Percentiles rank a stretch among this genome's conserved stretches.
Evolutionary conservation across 2,888 invertebrate species (phyloP).

Genomic region (Watsonalla cultraria): DNA sequence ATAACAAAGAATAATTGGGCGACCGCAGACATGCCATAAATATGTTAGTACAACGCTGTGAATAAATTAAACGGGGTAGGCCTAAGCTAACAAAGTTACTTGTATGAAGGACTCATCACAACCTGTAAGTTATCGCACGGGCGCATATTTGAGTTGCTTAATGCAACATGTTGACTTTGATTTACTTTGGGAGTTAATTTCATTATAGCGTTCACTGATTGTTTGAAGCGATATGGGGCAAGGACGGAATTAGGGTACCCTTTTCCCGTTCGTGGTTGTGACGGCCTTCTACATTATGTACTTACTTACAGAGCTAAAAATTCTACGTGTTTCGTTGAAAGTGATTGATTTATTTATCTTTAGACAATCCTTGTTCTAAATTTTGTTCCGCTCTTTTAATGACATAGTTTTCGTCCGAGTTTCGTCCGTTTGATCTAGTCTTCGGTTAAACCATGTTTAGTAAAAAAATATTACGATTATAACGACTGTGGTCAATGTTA

Average conservation of each 20-base stretch:
- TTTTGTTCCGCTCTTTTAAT: too few species aligned
- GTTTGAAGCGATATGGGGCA: constrained; percentile 9
- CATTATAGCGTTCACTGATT: constrained; percentile 19
- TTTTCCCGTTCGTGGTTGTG: constrained; percentile 2
- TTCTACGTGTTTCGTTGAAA: too few species aligned
- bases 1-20: constrained; percentile 41
- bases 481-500: too few species aligned
- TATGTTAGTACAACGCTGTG: constrained; percentile 51
- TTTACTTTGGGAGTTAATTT: constrained; percentile 22
- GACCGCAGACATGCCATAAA: constrained; percentile 49
- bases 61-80: constrained; percentile 54
- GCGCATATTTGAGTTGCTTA: constrained; percentile 37
- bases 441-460: too few species aligned
- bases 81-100: constrained; percentile 55
- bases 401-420: too few species aligned
- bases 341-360: too few species aligned
- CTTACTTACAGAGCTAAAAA: too few species aligned
- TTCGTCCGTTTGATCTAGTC: too few species aligned
- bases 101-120: constrained; percentile 31
- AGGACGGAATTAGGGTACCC: constrained; percentile 11
- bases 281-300: too few species aligned
- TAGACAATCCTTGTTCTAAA: too few species aligned
- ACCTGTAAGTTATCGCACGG: constrained; percentile 44
- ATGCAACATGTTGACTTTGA: constrained; percentile 15
- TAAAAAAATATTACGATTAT: too few species aligned